Evolutionary conservation across 2,888 invertebrate genomes (phyloP).

Genomic region (Loripinus fragilis): DNA sequence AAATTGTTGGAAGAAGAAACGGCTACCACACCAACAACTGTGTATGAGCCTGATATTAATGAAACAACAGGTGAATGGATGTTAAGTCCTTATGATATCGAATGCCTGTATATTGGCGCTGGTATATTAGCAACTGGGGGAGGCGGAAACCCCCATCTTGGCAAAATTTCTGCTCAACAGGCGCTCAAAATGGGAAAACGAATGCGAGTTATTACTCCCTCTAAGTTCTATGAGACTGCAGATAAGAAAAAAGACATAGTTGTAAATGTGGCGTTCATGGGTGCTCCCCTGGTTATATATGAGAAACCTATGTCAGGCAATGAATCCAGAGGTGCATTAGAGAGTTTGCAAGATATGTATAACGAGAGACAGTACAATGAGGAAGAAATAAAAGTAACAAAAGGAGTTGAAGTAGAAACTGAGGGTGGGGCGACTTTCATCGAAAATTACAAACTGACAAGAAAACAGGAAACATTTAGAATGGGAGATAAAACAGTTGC

Average conservation of each 20-base stretch:
- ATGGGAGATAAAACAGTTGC: constrained; percentile 54
- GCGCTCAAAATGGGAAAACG: constrained; percentile 67
- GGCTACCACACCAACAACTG: neutral
- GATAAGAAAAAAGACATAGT: constrained; percentile 63
- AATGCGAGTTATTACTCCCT: constrained; percentile 73
- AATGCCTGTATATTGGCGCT: constrained; percentile 79
- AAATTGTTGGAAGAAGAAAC: constrained; percentile 32
- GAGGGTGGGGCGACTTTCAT: constrained; percentile 64
- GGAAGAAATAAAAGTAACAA: constrained; percentile 49
- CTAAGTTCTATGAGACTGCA: constrained; percentile 58
- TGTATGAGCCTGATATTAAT: constrained; percentile 60
- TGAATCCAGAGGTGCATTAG: constrained; percentile 65
- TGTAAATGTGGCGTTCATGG: constrained; percentile 71
- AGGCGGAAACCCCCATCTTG: constrained; percentile 78
- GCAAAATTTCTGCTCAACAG: constrained; percentile 65
- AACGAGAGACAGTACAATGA: constrained; percentile 59
- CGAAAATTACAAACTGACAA: constrained; percentile 57
- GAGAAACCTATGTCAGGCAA: constrained; percentile 72
- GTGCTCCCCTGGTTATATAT: constrained; percentile 73
- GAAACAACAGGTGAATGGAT: constrained; percentile 75
- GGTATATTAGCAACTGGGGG: constrained; percentile 81
- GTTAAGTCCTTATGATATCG: constrained; percentile 76
- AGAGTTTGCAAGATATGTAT: constrained; percentile 66
- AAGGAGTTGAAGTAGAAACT: constrained; percentile 57
- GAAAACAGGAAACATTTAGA: neutral